Base-by-base conservation (phyloP, 2,888 invertebrate genomes). In the Drosophila conformis region DNA sequence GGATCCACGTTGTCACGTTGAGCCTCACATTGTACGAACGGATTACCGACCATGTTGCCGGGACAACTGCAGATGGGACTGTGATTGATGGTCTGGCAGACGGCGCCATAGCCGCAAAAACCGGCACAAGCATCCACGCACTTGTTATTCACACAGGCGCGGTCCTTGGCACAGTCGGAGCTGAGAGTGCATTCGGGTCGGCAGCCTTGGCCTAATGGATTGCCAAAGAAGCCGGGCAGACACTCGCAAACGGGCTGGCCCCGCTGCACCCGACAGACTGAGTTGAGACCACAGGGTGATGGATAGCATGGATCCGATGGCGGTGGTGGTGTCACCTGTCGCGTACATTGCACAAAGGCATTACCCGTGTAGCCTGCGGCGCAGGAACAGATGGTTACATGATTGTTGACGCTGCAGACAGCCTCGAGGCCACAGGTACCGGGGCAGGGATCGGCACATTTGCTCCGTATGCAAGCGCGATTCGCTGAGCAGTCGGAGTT, bases 401-500 rank as follows among this genome's bases (percentile, higher is more conserved):
- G 96, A 93, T 97, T 95, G 91, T 97, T 94, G 71, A 95, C 94
- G 92, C 96, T 95, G 93, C 98, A 95, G 81, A 97, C 94, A 0
- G 98, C 97, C 85, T 97, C 97, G 29, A 96, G 92, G 58, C 98
- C 98, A 84, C 98, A 98, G 10, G 96, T 95, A 69, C 96, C 96
- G 58, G 95, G 94, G 87, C 97, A 97, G 33, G 98, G 97, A 93
- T 98, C 97, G 70, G 95, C 94, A 88, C 98, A 98, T 91, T 96
- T 96, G 79, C 96, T 96, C 21, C 95, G 95, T 89, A 97, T 96
- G 91, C 98, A 98, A 13, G 97, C 96, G 80, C 96, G 95, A 78
- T 97, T 96, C 54, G 96, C 95, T 0, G 97, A 94, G 92, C 98
- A 98, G 90, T 98, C 98, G 1, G 96, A 96, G 91, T 98, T 98